phyloP scores from a whole-genome alignment of 2,113 vertebrate species.

The Paratilapia polleni region DNA sequence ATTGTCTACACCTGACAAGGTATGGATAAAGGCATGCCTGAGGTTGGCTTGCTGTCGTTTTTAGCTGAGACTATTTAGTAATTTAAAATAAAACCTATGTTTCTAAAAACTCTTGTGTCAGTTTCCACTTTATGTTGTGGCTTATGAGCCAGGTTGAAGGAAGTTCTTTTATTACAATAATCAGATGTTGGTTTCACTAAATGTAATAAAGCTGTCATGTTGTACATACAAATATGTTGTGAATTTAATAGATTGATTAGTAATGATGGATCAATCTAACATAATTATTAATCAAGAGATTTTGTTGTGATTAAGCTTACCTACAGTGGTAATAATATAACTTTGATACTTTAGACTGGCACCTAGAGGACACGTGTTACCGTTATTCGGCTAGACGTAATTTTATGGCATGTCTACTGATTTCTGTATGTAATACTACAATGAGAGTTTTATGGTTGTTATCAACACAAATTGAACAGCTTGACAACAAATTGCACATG shows the following conservation, averaged over 20 bases:
- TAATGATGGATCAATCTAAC: constrained; percentile 30
- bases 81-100: no score
- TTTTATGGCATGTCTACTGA: constrained; percentile 8
- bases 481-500: neutral
- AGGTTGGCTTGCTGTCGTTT: no score
- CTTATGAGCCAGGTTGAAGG: no score
- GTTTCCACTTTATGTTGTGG: no score
- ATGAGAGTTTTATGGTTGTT: neutral
- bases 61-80: no score
- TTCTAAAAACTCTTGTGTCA: no score
- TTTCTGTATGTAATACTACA: neutral
- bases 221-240: constrained; percentile 21
- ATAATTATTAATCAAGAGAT: constrained; percentile 13
- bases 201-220: constrained; percentile 30
- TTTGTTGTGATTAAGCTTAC: constrained; percentile 1
- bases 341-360: neutral
- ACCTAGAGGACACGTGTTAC: neutral
- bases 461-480: neutral
- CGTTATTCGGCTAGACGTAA: neutral
- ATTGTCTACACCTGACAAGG: no score
- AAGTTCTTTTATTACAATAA: no score
- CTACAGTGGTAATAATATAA: neutral
- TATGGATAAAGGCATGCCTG: no score
- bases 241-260: constrained; percentile 15
- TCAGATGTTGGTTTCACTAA: constrained; percentile 56